phyloP scores from a whole-genome alignment of 2,888 invertebrate species.

The Balanococcus diminutus region DNA sequence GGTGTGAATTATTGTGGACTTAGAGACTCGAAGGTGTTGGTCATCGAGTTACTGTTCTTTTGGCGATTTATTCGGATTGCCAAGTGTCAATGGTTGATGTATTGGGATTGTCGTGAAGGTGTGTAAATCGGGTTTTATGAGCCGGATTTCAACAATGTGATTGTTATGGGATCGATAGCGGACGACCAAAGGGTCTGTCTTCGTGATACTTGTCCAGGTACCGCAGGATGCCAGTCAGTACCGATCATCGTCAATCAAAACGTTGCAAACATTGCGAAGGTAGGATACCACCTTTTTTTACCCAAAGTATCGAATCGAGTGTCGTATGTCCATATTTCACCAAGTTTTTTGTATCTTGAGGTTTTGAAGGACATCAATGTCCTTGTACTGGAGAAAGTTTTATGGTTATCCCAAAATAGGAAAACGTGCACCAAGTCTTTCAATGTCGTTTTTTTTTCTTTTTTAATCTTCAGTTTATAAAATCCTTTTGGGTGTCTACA shows the following conservation, averaged over 20 bases:
- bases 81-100: not conserved
- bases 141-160: conserved; percentile 33
- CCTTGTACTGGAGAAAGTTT: too few species aligned
- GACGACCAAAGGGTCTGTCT: conserved; percentile 52
- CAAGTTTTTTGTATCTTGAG: too few species aligned
- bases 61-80: not conserved
- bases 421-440: too few species aligned
- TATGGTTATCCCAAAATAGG: too few species aligned
- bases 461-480: too few species aligned
- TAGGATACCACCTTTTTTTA: not conserved
- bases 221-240: conserved; percentile 55
- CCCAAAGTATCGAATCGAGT: too few species aligned
- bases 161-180: conserved; percentile 39
- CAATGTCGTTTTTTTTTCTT: too few species aligned
- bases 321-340: too few species aligned
- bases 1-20: not conserved
- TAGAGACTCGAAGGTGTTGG: not conserved
- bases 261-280: conserved; percentile 56
- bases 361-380: too few species aligned
- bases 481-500: too few species aligned
- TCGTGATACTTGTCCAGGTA: conserved; percentile 48
- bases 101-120: not conserved
- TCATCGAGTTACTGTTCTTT: too few species aligned
- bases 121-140: conserved; percentile 5
- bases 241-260: conserved; percentile 55